phyloP scores from a whole-genome alignment of 2,113 vertebrate genomes.

The Gasterosteus aculeatus region DNA sequence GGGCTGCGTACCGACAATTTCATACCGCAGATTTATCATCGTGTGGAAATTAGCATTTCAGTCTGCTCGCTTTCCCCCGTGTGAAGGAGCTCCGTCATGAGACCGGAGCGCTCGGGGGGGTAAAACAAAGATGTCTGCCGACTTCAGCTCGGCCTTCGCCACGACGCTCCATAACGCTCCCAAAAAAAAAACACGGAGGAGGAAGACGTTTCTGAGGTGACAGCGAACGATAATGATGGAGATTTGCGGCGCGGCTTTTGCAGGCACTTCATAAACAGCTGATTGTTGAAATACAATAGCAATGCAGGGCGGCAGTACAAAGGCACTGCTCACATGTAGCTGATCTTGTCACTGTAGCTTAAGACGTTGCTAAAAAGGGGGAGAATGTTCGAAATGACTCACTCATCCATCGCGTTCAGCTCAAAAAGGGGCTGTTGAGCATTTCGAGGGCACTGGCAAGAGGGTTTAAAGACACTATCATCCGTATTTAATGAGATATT shows the following conservation, averaged over 20 bases:
- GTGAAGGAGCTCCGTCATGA: conserved; percentile 74
- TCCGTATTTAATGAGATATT: neutral
- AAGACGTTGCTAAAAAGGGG: conserved; percentile 1
- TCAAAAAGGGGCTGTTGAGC: neutral
- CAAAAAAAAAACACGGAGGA: conserved; percentile 40
- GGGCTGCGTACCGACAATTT: conserved; percentile 78
- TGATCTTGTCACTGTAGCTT: neutral
- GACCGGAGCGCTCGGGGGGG: conserved; percentile 29
- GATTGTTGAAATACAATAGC: conserved; percentile 54
- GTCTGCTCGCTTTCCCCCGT: conserved; percentile 77
- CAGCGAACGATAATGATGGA: conserved; percentile 53
- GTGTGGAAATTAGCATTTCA: conserved; percentile 81
- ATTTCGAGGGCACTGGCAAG: neutral
- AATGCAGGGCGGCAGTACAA: neutral
- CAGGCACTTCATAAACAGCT: conserved; percentile 52
- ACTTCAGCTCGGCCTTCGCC: conserved; percentile 55
- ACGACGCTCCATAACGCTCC: conserved; percentile 52
- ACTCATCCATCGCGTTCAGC: neutral
- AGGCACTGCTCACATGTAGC: conserved; percentile 4
- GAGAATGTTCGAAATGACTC: neutral
- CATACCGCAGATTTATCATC: conserved; percentile 83
- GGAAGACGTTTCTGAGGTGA: conserved; percentile 50
- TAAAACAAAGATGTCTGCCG: conserved; percentile 52
- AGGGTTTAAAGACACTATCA: neutral
- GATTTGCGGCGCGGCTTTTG: conserved; percentile 54